Percentiles rank a stretch among this genome's conserved stretches.
Conservation (phyloP, 2,888 invertebrate genomes). For the Orthosia gothica region DNA sequence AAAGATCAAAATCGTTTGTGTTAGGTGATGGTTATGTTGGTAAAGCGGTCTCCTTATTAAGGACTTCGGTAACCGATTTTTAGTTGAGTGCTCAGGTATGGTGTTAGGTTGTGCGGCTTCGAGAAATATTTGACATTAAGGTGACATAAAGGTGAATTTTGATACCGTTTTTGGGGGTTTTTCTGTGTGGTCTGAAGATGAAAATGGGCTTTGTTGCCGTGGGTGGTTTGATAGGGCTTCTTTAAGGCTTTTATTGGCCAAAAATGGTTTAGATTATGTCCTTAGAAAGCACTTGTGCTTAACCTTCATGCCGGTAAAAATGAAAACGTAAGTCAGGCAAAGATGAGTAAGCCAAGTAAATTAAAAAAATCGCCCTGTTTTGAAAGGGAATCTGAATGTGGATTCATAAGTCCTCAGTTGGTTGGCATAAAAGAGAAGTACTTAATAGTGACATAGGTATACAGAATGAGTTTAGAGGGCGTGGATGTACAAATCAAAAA, state of each 20-base stretch:
- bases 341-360: too few relatives aligned
- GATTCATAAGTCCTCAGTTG: too few relatives aligned
- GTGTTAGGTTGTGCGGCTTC: slow-evolving; percentile 21
- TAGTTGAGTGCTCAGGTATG: slow-evolving; percentile 44
- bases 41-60: slow-evolving; percentile 47
- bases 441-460: too few relatives aligned
- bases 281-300: background rate
- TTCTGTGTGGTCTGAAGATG: slow-evolving; percentile 5
- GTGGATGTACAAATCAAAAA: too few relatives aligned
- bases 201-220: background rate
- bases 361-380: too few relatives aligned
- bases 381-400: too few relatives aligned
- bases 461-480: too few relatives aligned
- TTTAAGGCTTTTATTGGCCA: background rate
- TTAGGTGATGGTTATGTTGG: slow-evolving; percentile 13
- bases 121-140: slow-evolving; percentile 27
- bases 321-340: too few relatives aligned
- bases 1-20: slow-evolving; percentile 47
- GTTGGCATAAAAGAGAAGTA: too few relatives aligned
- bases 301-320: background rate
- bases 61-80: slow-evolving; percentile 49
- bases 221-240: background rate
- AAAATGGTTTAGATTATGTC: background rate
- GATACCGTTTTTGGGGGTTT: slow-evolving; percentile 1
- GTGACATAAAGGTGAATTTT: slow-evolving; percentile 14